Percentiles rank a stretch among this genome's conserved stretches.
These are phyloP conservation scores for Eilema sororculum DNA, from an alignment of 2,888 invertebrate genomes.

Conservation along the genomic window DNA sequence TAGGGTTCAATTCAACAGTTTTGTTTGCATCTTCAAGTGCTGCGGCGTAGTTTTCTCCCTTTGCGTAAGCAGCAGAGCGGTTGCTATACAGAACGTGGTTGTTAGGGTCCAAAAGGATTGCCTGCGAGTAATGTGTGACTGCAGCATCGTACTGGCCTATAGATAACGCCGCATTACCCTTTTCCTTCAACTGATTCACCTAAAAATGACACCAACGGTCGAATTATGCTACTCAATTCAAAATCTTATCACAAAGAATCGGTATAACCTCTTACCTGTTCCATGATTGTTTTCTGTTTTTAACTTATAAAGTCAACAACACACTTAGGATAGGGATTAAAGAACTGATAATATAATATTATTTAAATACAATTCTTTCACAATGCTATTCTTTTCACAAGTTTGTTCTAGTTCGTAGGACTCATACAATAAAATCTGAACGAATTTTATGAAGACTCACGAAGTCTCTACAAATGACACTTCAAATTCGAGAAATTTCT, in stretches of 20 bases:
- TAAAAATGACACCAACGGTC: constrained; percentile 70
- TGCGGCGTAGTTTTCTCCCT: constrained; percentile 90
- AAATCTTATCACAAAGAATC: constrained; percentile 54
- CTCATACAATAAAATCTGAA: constrained; percentile 43
- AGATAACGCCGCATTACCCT: constrained; percentile 94
- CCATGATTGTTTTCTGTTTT: constrained; percentile 67
- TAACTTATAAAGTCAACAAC: constrained; percentile 39
- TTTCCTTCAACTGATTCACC: constrained; percentile 94
- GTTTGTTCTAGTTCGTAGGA: constrained; percentile 34
- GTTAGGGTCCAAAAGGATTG: constrained; percentile 91
- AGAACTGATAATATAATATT: constrained; percentile 34
- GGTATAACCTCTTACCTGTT: constrained; percentile 83
- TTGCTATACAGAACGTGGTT: constrained; percentile 97
- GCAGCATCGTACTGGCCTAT: constrained; percentile 93
- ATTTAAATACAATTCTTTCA: constrained; percentile 25
- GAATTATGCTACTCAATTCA: constrained; percentile 43
- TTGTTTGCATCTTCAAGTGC: constrained; percentile 95
- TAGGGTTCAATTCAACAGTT: constrained; percentile 92
- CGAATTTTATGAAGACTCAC: constrained; percentile 27
- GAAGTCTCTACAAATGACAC: constrained; percentile 66
- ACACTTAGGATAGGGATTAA: constrained; percentile 40
- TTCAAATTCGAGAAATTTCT: constrained; percentile 84
- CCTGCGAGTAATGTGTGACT: constrained; percentile 92
- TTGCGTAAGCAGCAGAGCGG: constrained; percentile 96
- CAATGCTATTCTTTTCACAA: constrained; percentile 34